Evolutionary conservation across 1,140 invertebrate genomes (phyloP).

Genomic region (Wiebesia pumilae): DNA sequence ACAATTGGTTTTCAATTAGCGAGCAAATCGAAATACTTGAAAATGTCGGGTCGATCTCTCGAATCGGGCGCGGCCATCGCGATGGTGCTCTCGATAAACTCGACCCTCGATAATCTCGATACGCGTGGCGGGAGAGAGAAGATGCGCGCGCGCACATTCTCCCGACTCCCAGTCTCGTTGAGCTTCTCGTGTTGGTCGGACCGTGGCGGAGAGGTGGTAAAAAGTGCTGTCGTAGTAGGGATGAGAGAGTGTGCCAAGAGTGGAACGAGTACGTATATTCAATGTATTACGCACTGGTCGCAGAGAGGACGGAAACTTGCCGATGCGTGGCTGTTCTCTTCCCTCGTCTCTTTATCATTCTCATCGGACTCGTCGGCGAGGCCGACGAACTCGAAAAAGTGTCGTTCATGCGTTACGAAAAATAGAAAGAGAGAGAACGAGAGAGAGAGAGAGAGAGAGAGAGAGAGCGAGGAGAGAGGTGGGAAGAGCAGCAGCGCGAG

Average conservation of each 20-base stretch:
- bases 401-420: slow-evolving; percentile 38
- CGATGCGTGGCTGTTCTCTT: not conserved
- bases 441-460: not conserved
- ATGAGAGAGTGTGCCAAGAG: slow-evolving; percentile 27
- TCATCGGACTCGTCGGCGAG: slow-evolving; percentile 51
- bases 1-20: too few species aligned
- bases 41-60: not conserved
- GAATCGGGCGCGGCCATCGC: not conserved
- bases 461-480: not conserved
- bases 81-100: too few species aligned
- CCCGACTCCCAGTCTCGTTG: slow-evolving; percentile 27
- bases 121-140: slow-evolving; percentile 2
- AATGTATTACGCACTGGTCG: slow-evolving; percentile 4
- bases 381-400: slow-evolving; percentile 60
- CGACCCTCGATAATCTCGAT: slow-evolving; percentile 18
- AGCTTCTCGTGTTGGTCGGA: slow-evolving; percentile 34
- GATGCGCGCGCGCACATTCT: slow-evolving; percentile 20
- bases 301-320: not conserved
- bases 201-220: slow-evolving; percentile 34
- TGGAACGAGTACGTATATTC: slow-evolving; percentile 33
- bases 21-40: too few species aligned
- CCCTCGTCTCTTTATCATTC: not conserved
- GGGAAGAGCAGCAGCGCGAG: not conserved
- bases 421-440: slow-evolving; percentile 20
- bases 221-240: slow-evolving; percentile 42